These are phyloP conservation scores for Palythoa grandiflora DNA, from an alignment of 92 coral and sea anemone species.

Conservation along the genomic window DNA sequence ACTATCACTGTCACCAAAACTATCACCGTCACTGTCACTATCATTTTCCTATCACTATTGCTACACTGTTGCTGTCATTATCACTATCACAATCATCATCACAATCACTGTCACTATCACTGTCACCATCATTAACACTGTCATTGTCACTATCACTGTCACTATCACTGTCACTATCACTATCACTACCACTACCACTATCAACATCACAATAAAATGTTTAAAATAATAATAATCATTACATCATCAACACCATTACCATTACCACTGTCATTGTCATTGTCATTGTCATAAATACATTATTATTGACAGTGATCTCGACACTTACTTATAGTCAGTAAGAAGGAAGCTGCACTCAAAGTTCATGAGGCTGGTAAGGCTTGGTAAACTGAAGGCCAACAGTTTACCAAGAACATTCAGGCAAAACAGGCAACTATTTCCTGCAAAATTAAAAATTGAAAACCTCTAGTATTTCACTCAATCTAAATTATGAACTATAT, in stretches of 20 bases:
- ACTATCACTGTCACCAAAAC: background rate
- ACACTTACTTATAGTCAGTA: constrained; percentile 80
- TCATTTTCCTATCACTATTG: no score
- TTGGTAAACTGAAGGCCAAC: constrained; percentile 89
- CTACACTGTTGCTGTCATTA: background rate
- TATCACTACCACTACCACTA: background rate
- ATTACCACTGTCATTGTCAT: background rate
- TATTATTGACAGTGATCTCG: background rate
- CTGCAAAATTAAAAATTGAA: constrained; percentile 37
- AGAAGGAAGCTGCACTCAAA: constrained; percentile 85
- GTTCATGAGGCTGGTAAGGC: constrained; percentile 77
- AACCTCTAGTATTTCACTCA: background rate
- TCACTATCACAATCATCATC: background rate
- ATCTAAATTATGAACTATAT: background rate
- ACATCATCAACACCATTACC: background rate
- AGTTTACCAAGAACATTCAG: constrained; percentile 85
- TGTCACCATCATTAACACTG: background rate
- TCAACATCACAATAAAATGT: background rate
- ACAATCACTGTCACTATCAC: background rate
- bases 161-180: background rate
- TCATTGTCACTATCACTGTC: background rate
- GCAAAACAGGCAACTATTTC: constrained; percentile 93
- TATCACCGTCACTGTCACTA: background rate
- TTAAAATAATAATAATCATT: no score
- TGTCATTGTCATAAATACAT: background rate